These are phyloP conservation scores for Saccopteryx bilineata DNA, from an alignment of 2,113 vertebrate genomes.

Conservation along the genomic window DNA sequence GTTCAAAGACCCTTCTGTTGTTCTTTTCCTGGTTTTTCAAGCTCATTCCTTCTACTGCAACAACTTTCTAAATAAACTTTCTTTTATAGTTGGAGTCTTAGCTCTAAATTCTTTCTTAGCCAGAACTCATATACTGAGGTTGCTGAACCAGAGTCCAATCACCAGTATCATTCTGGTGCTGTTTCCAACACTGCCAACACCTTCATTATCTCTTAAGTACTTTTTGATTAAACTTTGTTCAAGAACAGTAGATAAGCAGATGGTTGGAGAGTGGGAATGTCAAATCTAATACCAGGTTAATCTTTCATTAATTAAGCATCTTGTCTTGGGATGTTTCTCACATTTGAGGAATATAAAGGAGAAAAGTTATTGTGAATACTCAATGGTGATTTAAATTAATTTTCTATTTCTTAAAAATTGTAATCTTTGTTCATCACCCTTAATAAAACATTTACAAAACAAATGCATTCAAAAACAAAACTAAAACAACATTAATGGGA, in stretches of 20 bases:
- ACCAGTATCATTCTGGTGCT: too few relatives aligned
- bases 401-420: slow-evolving; percentile 20
- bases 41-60: too few relatives aligned
- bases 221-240: slow-evolving; percentile 39
- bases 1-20: too few relatives aligned
- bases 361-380: background rate
- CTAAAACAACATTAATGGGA: background rate
- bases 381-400: slow-evolving; percentile 9
- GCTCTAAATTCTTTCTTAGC: too few relatives aligned
- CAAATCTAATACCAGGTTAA: background rate
- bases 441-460: slow-evolving; percentile 40
- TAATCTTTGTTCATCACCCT: background rate
- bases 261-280: background rate
- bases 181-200: too few relatives aligned
- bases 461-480: slow-evolving; percentile 31
- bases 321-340: slow-evolving; percentile 16
- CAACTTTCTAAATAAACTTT: too few relatives aligned
- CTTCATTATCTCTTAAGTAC: background rate
- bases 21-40: too few relatives aligned
- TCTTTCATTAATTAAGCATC: background rate
- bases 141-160: background rate
- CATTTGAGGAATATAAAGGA: background rate
- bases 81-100: too few relatives aligned
- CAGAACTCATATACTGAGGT: background rate
- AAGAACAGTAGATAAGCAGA: slow-evolving; percentile 1